Conservation (phyloP, 2,797 vertebrate genomes). For the Lophotriccus pileatus region DNA sequence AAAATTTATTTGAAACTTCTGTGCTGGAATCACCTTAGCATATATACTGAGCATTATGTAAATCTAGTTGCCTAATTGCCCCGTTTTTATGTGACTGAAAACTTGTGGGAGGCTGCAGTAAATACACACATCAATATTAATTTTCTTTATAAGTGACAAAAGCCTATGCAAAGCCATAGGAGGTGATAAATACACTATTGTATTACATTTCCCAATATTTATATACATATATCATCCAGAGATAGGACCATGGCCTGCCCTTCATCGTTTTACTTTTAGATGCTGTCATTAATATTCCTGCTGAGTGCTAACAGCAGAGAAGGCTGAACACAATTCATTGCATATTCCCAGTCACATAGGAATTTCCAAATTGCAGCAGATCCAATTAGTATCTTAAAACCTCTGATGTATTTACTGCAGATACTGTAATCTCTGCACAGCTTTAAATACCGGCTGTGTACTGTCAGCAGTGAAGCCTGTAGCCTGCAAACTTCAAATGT, state of each 20-base stretch:
- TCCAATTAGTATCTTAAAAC: constrained; percentile 41
- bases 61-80: constrained; percentile 9
- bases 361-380: constrained; percentile 27
- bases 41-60: not conserved
- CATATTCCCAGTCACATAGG: not conserved
- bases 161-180: not conserved
- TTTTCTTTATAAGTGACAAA: constrained; percentile 5
- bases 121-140: not conserved
- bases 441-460: not conserved
- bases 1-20: not conserved
- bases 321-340: not conserved
- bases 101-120: not conserved
- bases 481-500: not conserved
- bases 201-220: not conserved
- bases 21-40: not conserved
- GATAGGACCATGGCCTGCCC: not conserved
- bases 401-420: constrained; percentile 32
- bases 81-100: constrained; percentile 10
- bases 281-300: not conserved
- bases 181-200: not conserved
- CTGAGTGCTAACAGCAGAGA: not conserved
- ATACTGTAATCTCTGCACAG: constrained; percentile 7
- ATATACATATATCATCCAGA: not conserved
- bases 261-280: not conserved
- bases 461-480: not conserved